Percentiles rank a stretch among this genome's conserved stretches.
These are phyloP conservation scores for Chloroceryle inda DNA, from an alignment of 2,797 vertebrate species.

Conservation along the genomic window DNA sequence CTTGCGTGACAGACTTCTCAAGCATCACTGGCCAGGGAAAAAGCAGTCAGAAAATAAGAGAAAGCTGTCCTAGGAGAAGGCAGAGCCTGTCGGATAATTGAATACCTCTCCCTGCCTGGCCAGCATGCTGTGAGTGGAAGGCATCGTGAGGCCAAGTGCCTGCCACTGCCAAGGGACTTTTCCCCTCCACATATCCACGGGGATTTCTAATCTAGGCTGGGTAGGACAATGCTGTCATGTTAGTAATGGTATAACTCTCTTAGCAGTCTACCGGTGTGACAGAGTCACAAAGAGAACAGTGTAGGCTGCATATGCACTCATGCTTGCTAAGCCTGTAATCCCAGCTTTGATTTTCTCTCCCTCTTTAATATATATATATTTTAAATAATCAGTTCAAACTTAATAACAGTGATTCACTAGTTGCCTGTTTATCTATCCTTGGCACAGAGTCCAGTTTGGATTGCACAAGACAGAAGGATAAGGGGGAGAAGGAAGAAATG, in stretches of 20 bases:
- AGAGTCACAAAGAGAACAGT: conserved; percentile 67
- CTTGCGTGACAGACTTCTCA: conserved; percentile 57
- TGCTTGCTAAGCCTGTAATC: conserved; percentile 71
- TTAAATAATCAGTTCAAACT: conserved; percentile 39
- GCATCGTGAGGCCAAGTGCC: conserved; percentile 28
- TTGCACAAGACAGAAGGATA: background rate
- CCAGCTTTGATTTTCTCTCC: conserved; percentile 63
- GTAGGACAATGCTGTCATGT: conserved; percentile 71
- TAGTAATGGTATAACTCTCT: conserved; percentile 71
- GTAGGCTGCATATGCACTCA: conserved; percentile 68
- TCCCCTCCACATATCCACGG: conserved; percentile 15
- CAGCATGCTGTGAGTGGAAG: background rate
- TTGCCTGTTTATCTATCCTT: conserved; percentile 31
- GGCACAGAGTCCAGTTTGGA: background rate
- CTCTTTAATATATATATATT: background rate
- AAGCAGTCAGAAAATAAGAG: conserved; percentile 31
- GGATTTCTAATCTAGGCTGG: conserved; percentile 65
- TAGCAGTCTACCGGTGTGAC: conserved; percentile 65
- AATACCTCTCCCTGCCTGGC: conserved; percentile 30
- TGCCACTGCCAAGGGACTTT: conserved; percentile 55
- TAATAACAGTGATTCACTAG: conserved; percentile 46
- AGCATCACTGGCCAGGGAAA: conserved; percentile 58
- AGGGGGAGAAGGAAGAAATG: background rate
- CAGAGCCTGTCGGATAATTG: conserved; percentile 45
- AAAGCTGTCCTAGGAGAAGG: conserved; percentile 45